Percentiles rank a stretch among this genome's conserved stretches.
Conservation (phyloP, 2,888 invertebrate genomes). For the Ormyrus pomaceus region DNA sequence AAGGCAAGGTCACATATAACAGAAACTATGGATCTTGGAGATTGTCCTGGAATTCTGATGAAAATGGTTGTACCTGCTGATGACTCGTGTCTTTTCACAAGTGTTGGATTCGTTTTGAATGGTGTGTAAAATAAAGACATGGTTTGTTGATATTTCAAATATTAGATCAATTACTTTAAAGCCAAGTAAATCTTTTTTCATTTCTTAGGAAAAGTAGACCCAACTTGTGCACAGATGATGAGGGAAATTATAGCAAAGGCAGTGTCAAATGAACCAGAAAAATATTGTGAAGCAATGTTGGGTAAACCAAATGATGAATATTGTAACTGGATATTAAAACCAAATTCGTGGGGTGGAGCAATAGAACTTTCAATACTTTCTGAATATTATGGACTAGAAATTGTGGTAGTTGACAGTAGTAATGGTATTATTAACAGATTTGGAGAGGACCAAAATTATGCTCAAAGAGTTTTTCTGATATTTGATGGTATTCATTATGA, state of each 20-base stretch:
- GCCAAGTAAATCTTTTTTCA: constrained; percentile 24
- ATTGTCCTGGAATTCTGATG: constrained; percentile 84
- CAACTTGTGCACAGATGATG: constrained; percentile 85
- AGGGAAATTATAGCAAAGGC: constrained; percentile 91
- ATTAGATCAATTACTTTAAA: constrained; percentile 1
- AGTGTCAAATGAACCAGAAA: constrained; percentile 85
- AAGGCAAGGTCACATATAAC: constrained; percentile 66
- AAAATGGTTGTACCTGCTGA: constrained; percentile 96
- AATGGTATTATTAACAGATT: constrained; percentile 94
- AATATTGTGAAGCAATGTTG: constrained; percentile 90
- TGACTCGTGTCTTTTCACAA: constrained; percentile 97
- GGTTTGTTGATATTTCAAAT: background rate
- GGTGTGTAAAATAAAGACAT: constrained; percentile 67
- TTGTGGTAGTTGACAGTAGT: constrained; percentile 94
- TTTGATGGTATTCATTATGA: constrained; percentile 99
- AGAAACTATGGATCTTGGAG: constrained; percentile 63
- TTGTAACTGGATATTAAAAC: constrained; percentile 91
- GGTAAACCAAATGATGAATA: constrained; percentile 91
- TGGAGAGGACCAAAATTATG: constrained; percentile 93
- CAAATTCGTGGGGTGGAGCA: constrained; percentile 96
- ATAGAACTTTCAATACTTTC: constrained; percentile 95
- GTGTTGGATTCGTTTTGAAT: constrained; percentile 82
- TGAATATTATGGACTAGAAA: constrained; percentile 91
- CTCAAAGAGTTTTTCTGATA: constrained; percentile 89
- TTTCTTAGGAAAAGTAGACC: constrained; percentile 83